Conservation (phyloP, 2,113 vertebrate species). For the Proteles cristata region DNA sequence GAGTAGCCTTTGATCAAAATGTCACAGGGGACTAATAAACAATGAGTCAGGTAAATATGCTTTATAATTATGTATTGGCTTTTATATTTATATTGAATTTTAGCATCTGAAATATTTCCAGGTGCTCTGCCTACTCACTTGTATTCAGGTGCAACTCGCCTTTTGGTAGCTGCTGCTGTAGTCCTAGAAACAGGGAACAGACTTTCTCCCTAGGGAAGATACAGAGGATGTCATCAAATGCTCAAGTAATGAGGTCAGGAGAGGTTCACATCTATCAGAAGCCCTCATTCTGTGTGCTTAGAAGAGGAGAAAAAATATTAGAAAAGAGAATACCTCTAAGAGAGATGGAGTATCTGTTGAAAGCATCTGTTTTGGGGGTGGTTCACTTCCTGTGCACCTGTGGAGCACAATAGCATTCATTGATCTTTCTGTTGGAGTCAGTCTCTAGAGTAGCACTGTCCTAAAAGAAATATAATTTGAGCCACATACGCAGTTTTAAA, state of each 20-base stretch:
- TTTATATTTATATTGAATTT: background rate
- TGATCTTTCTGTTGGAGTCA: background rate
- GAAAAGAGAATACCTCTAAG: background rate
- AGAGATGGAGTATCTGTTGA: background rate
- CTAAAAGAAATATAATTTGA: background rate
- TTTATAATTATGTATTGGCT: background rate
- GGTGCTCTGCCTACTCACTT: background rate
- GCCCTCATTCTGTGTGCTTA: background rate
- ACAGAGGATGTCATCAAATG: background rate
- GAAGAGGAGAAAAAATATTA: background rate
- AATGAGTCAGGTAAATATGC: background rate
- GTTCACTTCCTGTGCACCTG: background rate
- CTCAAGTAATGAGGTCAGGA: background rate
- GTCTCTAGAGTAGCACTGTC: background rate
- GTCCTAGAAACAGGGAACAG: background rate
- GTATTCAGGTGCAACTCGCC: background rate
- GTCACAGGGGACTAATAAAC: background rate
- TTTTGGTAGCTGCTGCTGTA: background rate
- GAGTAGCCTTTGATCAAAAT: background rate
- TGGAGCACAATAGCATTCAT: accelerated
- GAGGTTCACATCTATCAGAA: background rate
- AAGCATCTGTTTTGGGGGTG: background rate
- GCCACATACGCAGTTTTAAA: background rate
- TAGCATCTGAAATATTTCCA: background rate
- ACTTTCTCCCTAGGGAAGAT: background rate